These are phyloP conservation scores for Eolophus roseicapilla DNA, from an alignment of 2,113 vertebrate genomes.

Conservation along the genomic window DNA sequence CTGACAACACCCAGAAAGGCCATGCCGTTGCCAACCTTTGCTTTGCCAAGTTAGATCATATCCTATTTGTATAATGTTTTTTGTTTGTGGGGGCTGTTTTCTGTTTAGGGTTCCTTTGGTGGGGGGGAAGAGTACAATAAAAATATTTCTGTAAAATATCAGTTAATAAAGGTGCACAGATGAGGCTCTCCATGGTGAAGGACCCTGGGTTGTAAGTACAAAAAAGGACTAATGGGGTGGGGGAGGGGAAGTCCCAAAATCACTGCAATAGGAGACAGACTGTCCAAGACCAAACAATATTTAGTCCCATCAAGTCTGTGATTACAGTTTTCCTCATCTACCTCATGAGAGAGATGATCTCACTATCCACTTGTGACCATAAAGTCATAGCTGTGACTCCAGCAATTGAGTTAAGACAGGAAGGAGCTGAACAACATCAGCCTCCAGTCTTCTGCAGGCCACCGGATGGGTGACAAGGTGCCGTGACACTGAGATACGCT, in stretches of 20 bases:
- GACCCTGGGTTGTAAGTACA: background rate
- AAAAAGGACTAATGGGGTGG: background rate
- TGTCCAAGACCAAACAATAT: background rate
- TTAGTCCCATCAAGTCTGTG: constrained; percentile 7
- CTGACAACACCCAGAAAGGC: constrained; percentile 50
- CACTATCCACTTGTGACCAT: constrained; percentile 32
- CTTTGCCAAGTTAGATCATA: constrained; percentile 33
- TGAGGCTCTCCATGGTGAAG: background rate
- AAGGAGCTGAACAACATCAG: background rate
- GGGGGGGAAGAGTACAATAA: background rate
- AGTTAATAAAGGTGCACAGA: background rate
- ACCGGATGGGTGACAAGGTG: background rate
- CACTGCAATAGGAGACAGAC: background rate
- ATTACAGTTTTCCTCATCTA: constrained; percentile 30
- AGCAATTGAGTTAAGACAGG: background rate
- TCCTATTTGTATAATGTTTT: background rate
- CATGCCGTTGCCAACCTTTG: background rate
- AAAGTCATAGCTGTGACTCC: constrained; percentile 26
- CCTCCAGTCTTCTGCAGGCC: background rate
- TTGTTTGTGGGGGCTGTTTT: background rate
- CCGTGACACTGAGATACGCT: background rate
- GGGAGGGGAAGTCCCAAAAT: background rate
- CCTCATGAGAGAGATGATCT: constrained; percentile 45
- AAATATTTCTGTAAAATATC: background rate
- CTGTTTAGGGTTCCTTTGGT: background rate